A percentile compares a stretch with the other conserved stretches of the same genome.
phyloP scores from a whole-genome alignment of 2,113 vertebrate genomes.

The Phocoena sinus region DNA sequence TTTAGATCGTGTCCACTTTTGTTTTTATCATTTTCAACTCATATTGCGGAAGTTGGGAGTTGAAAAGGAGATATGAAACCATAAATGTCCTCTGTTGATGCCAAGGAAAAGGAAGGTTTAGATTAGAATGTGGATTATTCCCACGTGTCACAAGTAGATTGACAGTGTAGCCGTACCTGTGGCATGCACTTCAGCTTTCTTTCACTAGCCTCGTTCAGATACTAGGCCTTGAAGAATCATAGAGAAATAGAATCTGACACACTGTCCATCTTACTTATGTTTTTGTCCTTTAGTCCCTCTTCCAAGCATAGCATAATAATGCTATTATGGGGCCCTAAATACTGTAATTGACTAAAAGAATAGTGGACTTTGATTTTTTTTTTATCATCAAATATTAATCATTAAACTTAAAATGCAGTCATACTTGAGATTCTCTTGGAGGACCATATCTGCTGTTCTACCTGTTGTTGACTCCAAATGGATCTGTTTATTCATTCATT shows the following conservation, averaged over 20 bases:
- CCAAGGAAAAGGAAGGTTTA: neutral
- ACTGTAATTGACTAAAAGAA: neutral
- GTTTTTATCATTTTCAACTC: neutral
- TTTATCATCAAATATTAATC: neutral
- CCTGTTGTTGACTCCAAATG: neutral
- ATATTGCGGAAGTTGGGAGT: neutral
- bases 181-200: neutral
- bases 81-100: neutral
- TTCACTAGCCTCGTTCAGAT: neutral
- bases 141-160: neutral
- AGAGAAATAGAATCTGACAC: neutral
- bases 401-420: neutral
- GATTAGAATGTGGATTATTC: neutral
- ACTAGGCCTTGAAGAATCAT: neutral
- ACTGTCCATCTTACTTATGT: neutral
- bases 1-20: neutral
- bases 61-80: neutral
- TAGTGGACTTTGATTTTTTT: neutral
- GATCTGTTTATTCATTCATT: neutral
- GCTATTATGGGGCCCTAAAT: neutral
- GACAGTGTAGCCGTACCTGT: neutral
- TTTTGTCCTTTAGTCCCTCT: neutral
- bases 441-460: neutral
- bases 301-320: neutral
- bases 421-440: neutral